Base-by-base conservation (phyloP, 2,113 vertebrate genomes). In the Saguinus midas region DNA sequence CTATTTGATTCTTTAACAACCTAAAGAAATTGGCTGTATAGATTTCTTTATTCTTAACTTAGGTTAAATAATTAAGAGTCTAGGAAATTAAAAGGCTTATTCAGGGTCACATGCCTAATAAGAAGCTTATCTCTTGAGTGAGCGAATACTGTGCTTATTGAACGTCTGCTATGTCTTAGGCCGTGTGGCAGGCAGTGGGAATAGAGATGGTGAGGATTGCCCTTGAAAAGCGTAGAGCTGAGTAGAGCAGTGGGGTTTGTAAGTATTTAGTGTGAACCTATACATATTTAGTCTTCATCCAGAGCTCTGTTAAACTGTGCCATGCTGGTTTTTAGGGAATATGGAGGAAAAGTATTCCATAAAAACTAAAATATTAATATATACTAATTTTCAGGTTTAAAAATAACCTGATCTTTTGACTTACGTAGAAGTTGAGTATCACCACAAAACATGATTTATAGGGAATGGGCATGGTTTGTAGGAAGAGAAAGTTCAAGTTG, bases 31-130 rank as follows among this genome's bases (percentile, higher is more conserved):
- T 80, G 66, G 8, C 61, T 82, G 1, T 84, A 6, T 66, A 45
- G 57, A 72, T 84, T 80, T 94, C 52, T 87, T 83, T 83, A 96
- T 92, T 95, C 23, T 32, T 95, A 84, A 78, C 45, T 66, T 94
- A 32, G 35, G 52, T 90, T n/a, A 91, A 91, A 73, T 92, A 72
- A 84, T 83, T 73, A 50, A 95, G 57, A 11, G 48, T 79, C 6
- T 82, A 58, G 66, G 72, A 94, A 91, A 87, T 96, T 50, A 45
- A 37, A 58, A 91, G 17, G 35, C 25, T 70, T 57, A 5, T 8
- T 61, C 8, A 61, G 9, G 20, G 76, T 93, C 72, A 45, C 3
- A 35, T 50, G n/a, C 35, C 43, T 72, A 32, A 35, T 29, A 35
- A 92, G 57, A 29, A 52, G 9, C 23, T 84, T 66, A 25, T 84